Base-by-base conservation (phyloP, 1,140 invertebrate species). In the Matsumurasca onukii region DNA sequence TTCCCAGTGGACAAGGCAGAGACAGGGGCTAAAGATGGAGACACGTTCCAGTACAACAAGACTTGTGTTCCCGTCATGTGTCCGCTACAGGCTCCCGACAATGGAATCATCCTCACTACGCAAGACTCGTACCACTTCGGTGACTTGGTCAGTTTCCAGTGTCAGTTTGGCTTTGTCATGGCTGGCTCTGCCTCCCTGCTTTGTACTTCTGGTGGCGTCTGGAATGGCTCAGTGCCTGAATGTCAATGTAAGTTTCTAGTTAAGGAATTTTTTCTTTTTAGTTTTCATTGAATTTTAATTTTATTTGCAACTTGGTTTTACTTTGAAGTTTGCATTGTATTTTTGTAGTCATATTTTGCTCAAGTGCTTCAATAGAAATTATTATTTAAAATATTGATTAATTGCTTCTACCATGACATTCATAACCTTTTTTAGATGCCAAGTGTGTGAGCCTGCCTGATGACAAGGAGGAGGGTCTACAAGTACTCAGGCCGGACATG, bases 31-130 rank as follows among this genome's bases (percentile, higher is more conserved):
- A 82, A 91, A 72, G 91, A 95, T 76, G 92, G 93, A 2, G 96
- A 98, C 79, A 84, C 88, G 1, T 94, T 92, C 78, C 90, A 95
- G 77, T 85, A 92, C 70, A 98, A 98, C 77, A 98, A 98, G 82
- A 97, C 95, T 20, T 98, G 95, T 80, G 95, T 98, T 31, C 91
- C 92, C 0, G 84, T 95, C 1, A 94, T 95, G 90, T 98, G 96
- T 76, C 90, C 94, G 12, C 76, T 98, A 22, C 77, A 80, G n/a
- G 81, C 89, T 0, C 95, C 95, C 0, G 91, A 94, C 77, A 97
- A 98, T 81, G 96, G 95, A 52, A 85, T 92, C 73, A 80, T 98
- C 39, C 78, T 98, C 17, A 89, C 93, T 0, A 94, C 92, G 0
- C 90, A 86, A 78, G 82, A 83, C 30, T 84, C 88, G 72, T 95